Conservation (phyloP, 2,888 invertebrate genomes). For the Hyppa rectilinea region DNA sequence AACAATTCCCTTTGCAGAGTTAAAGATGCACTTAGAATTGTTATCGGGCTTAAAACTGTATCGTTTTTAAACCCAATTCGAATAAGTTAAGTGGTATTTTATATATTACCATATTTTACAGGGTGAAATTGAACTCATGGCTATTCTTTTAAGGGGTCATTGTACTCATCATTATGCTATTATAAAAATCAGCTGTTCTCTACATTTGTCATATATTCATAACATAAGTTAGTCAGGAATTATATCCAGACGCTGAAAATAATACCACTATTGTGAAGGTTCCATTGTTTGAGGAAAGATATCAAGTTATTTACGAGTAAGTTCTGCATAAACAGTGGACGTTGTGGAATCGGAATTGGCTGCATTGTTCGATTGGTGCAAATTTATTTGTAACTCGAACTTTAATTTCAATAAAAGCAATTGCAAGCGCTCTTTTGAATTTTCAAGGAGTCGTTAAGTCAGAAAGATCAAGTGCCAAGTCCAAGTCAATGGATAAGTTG, state of each 20-base stretch:
- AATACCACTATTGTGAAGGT: not conserved
- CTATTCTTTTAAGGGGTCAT: too few relatives aligned
- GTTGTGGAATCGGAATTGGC: slow-evolving; percentile 2
- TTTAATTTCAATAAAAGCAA: not conserved
- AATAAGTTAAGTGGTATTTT: not conserved
- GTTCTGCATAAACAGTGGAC: not conserved
- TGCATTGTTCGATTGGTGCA: not conserved
- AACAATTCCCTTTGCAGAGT: slow-evolving; percentile 38
- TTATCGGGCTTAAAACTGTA: slow-evolving; percentile 9
- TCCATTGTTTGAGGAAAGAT: slow-evolving; percentile 1
- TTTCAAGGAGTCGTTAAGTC: not conserved
- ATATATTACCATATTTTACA: too few relatives aligned
- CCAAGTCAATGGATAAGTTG: too few relatives aligned
- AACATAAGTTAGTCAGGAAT: too few relatives aligned
- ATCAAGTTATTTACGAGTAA: not conserved
- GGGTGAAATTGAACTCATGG: too few relatives aligned
- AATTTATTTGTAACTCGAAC: not conserved
- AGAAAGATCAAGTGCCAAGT: not conserved
- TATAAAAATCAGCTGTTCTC: too few relatives aligned
- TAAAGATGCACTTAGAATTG: slow-evolving; percentile 14
- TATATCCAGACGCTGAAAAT: slow-evolving; percentile 3
- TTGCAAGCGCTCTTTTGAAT: not conserved
- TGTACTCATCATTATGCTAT: too few relatives aligned
- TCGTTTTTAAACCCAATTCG: slow-evolving; percentile 1
- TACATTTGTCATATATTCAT: too few relatives aligned